Conservation (phyloP, 2,797 vertebrate species). For the Glyptemys insculpta region DNA sequence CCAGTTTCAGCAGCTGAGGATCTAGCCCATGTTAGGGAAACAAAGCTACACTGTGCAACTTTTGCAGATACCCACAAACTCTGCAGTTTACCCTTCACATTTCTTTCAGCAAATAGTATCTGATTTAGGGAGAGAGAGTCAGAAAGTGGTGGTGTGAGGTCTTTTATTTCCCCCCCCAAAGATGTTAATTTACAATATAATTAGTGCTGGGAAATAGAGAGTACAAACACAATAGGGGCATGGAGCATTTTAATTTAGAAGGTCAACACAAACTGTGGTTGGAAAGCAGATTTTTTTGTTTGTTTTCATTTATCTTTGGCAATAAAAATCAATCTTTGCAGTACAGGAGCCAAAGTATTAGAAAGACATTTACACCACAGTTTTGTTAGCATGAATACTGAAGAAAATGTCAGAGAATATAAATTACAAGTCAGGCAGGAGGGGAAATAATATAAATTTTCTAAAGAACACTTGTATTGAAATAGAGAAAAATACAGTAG, state of each 20-base stretch:
- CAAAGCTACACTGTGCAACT: slow-evolving; percentile 55
- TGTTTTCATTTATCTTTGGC: slow-evolving; percentile 79
- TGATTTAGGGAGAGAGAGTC: slow-evolving; percentile 41
- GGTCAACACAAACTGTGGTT: slow-evolving; percentile 61
- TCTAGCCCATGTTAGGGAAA: slow-evolving; percentile 4
- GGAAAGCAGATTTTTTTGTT: slow-evolving; percentile 59
- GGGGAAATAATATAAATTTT: slow-evolving; percentile 77
- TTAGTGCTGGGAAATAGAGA: slow-evolving; percentile 66
- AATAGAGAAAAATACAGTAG: slow-evolving; percentile 82
- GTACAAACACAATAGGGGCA: slow-evolving; percentile 26
- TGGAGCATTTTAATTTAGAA: slow-evolving; percentile 65
- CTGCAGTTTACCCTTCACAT: slow-evolving; percentile 65
- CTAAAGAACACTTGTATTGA: slow-evolving; percentile 80
- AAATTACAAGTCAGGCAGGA: slow-evolving; percentile 80
- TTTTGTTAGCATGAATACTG: slow-evolving; percentile 63
- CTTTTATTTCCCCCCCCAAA: slow-evolving; percentile 22
- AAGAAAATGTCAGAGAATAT: slow-evolving; percentile 71
- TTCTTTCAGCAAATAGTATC: slow-evolving; percentile 56
- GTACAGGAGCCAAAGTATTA: slow-evolving; percentile 78
- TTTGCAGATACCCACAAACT: slow-evolving; percentile 66
- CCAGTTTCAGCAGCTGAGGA: slow-evolving; percentile 52
- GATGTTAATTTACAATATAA: slow-evolving; percentile 66
- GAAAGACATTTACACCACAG: slow-evolving; percentile 65
- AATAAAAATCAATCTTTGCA: slow-evolving; percentile 74
- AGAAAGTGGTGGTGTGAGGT: background rate